Evolutionary conservation across 30 jellyfish, hydroid and myxozoan genomes (phyloP), one percentile per base, ranked within the genome.

Genomic region (Hydractinia symbiolongicarpus): DNA sequence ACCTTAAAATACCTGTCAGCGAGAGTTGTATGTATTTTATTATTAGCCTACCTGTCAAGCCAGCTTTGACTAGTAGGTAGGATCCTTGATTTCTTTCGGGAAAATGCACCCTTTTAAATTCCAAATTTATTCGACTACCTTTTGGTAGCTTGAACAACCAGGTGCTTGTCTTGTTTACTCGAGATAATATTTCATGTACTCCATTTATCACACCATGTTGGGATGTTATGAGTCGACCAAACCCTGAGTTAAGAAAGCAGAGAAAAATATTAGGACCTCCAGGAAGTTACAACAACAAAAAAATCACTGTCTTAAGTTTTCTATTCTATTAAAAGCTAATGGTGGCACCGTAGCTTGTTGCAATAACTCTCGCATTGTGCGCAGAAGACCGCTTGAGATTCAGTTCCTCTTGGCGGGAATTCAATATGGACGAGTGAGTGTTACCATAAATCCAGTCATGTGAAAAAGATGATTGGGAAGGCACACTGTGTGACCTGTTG

Each of bases 171-270:
- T 54, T 5, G 54, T 60, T 77, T 7, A 55, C 14, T 5, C 60
- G 55, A 56, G 44, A 9, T 44, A 77, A 16, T 20, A 44, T 50
- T 9, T 54, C 55, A 30, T 77, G 85, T 49, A n/a, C 13, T 8
- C 51, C 78, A 13, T 60, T 55, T 14, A 77, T 61, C n/a, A 66
- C 82, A 9, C 91, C 97, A 66, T 70, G 90, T 5, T 62, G 73
- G 5, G 95, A 61, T 11, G 81, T 85, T 66, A 85, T 30, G 72
- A 90, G 57, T 4, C 79, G 53, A 57, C 97, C 97, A 61, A 76
- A 86, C 11, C 97, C 97, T 90, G 16, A 17, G 66, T 16, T 4
- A 7, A 51, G 50, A 62, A 53, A 44, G 9, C 14, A 55, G 7
- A 15, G 8, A 30, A 30, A n/a, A 30, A 30, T 30, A 30, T 30